Conservation (phyloP, 2,888 invertebrate species). For the Netelia melanura region DNA sequence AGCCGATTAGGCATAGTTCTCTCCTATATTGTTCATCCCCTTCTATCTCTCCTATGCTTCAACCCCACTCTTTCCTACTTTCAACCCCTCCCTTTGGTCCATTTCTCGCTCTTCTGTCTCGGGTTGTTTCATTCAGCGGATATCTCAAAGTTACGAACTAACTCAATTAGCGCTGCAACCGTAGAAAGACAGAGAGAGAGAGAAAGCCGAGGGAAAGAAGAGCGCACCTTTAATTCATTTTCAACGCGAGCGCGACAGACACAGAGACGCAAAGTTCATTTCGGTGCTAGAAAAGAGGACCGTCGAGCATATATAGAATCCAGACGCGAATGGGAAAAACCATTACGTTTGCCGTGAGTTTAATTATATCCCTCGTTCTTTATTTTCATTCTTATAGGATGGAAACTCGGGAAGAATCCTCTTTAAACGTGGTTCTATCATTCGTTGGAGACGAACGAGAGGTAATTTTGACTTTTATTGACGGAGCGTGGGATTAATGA, state of each 20-base stretch:
- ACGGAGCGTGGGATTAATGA: background rate
- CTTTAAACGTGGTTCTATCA: background rate
- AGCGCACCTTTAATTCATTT: background rate
- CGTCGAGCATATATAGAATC: background rate
- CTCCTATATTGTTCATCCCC: slow-evolving; percentile 5
- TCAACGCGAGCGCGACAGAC: background rate
- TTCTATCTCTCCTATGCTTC: background rate
- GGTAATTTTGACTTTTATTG: background rate
- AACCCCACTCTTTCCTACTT: background rate
- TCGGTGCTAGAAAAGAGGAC: background rate
- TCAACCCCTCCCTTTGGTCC: background rate
- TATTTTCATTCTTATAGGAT: slow-evolving; percentile 6
- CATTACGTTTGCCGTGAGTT: slow-evolving; percentile 1
- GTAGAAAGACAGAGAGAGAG: background rate
- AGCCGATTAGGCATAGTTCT: slow-evolving; percentile 50
- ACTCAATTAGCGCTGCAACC: slow-evolving; percentile 57
- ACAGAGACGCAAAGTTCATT: background rate
- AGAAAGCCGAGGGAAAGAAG: background rate
- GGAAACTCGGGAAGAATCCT: slow-evolving; percentile 6
- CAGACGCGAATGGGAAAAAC: no score
- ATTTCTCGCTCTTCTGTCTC: slow-evolving; percentile 24
- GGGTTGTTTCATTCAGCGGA: slow-evolving; percentile 49
- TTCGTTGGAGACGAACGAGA: background rate
- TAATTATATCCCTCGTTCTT: background rate
- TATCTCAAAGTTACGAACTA: slow-evolving; percentile 56